Evolutionary conservation across 1,140 invertebrate genomes (phyloP).

Genomic region (Neodiprion pinetum): DNA sequence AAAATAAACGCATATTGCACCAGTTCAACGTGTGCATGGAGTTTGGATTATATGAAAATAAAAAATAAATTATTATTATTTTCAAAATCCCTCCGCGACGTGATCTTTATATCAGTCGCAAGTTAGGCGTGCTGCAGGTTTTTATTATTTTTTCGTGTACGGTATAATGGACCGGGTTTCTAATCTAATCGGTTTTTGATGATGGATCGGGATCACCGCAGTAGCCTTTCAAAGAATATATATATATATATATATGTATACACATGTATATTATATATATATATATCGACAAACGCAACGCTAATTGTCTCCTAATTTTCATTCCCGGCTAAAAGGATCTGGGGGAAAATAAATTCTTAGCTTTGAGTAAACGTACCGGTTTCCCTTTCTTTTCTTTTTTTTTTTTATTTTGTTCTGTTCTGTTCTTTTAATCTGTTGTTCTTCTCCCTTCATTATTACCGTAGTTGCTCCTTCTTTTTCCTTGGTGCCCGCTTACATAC

Average conservation of each 20-base stretch:
- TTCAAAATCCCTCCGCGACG: too few relatives aligned
- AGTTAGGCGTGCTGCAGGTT: too few relatives aligned
- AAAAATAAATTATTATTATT: too few relatives aligned
- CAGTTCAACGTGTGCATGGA: too few relatives aligned
- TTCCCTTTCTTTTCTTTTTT: background rate
- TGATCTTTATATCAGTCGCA: too few relatives aligned
- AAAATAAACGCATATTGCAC: too few relatives aligned
- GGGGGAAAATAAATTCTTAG: background rate
- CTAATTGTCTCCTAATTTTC: conserved; percentile 3
- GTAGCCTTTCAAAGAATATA: background rate
- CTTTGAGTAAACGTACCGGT: background rate
- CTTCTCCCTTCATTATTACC: too few relatives aligned
- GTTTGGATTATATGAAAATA: too few relatives aligned
- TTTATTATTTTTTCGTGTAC: too few relatives aligned
- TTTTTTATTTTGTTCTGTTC: too few relatives aligned
- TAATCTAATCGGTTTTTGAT: background rate
- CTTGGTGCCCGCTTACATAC: background rate
- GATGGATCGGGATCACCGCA: background rate
- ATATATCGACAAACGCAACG: background rate
- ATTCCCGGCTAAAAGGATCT: background rate
- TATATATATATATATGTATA: background rate
- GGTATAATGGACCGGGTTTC: background rate
- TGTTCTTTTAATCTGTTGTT: too few relatives aligned
- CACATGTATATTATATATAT: background rate
- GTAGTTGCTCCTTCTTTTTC: too few relatives aligned